Evolutionary conservation across 2,888 invertebrate genomes (phyloP).

Genomic region (Lasioglossum marginatum): DNA sequence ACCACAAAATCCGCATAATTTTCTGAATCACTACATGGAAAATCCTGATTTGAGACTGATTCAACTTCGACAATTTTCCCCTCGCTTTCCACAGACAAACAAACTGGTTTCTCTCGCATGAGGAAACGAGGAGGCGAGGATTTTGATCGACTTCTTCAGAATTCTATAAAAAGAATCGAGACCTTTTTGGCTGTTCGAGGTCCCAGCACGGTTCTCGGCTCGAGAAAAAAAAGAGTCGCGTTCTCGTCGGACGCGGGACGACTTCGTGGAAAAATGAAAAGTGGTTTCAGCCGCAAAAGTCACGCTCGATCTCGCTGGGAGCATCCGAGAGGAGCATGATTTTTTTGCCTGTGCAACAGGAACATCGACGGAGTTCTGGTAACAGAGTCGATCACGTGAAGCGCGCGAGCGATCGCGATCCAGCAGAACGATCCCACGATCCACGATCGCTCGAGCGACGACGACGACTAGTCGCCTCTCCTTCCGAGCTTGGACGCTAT

Average conservation of each 20-base stretch:
- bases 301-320: slow-evolving; percentile 57
- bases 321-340: slow-evolving; percentile 61
- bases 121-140: neutral
- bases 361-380: slow-evolving; percentile 56
- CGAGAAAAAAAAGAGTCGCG: neutral
- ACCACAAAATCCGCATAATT: no score
- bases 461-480: slow-evolving; percentile 56
- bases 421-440: slow-evolving; percentile 70
- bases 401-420: slow-evolving; percentile 15
- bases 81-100: neutral
- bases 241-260: slow-evolving; percentile 11
- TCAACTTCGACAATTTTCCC: neutral
- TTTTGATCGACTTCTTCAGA: neutral
- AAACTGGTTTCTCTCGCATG: neutral
- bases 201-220: neutral
- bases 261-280: slow-evolving; percentile 64
- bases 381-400: slow-evolving; percentile 45
- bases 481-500: slow-evolving; percentile 52
- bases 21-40: no score
- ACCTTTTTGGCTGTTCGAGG: neutral
- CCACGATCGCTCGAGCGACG: slow-evolving; percentile 17
- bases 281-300: slow-evolving; percentile 51
- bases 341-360: slow-evolving; percentile 48
- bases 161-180: slow-evolving; percentile 10
- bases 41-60: neutral